Base-by-base conservation (phyloP, 2,888 invertebrate genomes). In the Nemapogon koenigi region DNA sequence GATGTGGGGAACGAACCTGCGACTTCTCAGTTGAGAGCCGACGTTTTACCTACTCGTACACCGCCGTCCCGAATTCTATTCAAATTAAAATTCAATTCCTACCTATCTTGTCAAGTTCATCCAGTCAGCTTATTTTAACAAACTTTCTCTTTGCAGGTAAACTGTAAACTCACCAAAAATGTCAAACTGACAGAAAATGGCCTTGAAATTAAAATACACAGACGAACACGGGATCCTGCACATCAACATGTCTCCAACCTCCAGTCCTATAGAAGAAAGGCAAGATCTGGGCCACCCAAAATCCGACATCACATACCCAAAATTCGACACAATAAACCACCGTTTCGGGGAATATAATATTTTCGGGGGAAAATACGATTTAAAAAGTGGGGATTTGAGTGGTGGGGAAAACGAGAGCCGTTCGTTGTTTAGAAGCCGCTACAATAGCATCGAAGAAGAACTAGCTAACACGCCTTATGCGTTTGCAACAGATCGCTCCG, bases 381-480 rank as follows among this genome's bases (percentile, higher is more conserved):
- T 55, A 3, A 58, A 57, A 22, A 28, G 28, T 11, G 27, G 25
- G 17, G 56, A 29, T 4, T 13, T 13, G n/a, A 33, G 62, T 41
- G 62, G 53, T 46, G 49, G 43, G 40, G 63, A 58, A 11, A 29
- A 16, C 2, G 13, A 14, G 30, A 30, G 46, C 50, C 53, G 57
- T 2, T 76, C 78, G 16, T 57, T 80, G 2, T 80, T 80, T 53
- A 57, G 79, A 4, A 76, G 73, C 43, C 62, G 80, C 3, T 76
- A 78, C 67, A 80, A 79, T 46, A 79, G 78, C 42, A 63, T 80
- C 1, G 80, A 80, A 43, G 73, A 78, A 41, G 80, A 80, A 18
- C 51, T 80, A 0, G 78, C 80, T 0, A 80, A 79, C 45, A 80
- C 80, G 36, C 80, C 80, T 15, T 81, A 81, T 53, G 80, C 80